Evolutionary conservation across 1,140 invertebrate species (phyloP), one percentile per base, ranked within the genome.

Genomic region (Pseudomyrmex concolor): DNA sequence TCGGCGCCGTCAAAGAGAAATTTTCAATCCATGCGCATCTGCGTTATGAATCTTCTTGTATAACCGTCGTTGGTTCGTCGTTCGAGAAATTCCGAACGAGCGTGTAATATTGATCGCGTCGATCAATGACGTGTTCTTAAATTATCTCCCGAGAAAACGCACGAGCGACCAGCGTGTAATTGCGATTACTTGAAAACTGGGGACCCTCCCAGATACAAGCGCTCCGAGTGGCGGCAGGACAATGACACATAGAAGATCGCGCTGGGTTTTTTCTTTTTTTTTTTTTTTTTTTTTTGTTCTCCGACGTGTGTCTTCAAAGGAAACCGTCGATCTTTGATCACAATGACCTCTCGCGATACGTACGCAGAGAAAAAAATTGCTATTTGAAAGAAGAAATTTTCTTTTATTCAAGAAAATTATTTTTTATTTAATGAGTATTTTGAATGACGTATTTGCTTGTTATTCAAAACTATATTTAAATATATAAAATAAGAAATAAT

Each of bases 111-210:
- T 10, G 51, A 83, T 68, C 48, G 60, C 51, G 13, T 54, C 73
- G 43, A 55, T 43, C 57, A 48, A 59, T 78, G 13, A 48, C 64
- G 59, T 19, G 64, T 80, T 57, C 45, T 48, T 62, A 85, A 82
- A 62, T 76, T 62, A 57, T 60, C 76, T 74, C 43, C 15, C 64
- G 15, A 59, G 34, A 74, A 67, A 66, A 57, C 34, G 55, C 45
- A 25, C n/a, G n/a, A 25, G 45, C 19, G 68, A 80, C 63, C 43
- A 73, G 50, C 51, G 70, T 76, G 64, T 64, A 86, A 86, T 88
- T 88, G 60, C 50, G 77, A 81, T 86, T 88, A 64, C 60, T 57
- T 80, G 54, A 71, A 85, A 62, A 19, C 25, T 59, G 45, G n/a
- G 45, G n/a, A 77, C 2, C 22, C 22, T 22, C 22, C 54, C 19